These are phyloP conservation scores for Oreamnos americanus DNA, from an alignment of 2,113 vertebrate species.

Conservation along the genomic window DNA sequence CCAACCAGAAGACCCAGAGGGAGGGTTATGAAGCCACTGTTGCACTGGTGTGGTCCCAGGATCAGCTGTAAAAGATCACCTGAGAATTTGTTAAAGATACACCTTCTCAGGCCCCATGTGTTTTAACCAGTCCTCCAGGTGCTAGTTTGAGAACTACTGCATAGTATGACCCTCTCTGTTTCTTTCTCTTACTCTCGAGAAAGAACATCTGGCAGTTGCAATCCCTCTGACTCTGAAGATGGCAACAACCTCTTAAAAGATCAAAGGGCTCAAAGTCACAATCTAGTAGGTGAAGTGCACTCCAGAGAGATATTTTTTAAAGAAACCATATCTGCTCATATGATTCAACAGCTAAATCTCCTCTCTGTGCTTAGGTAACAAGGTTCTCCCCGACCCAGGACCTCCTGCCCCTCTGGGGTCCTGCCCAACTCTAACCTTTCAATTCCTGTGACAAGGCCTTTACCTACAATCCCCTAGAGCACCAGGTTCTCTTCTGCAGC, in stretches of 20 bases:
- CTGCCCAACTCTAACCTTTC: neutral
- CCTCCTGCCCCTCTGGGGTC: neutral
- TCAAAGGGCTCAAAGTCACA: constrained; percentile 21
- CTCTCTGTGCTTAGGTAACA: neutral
- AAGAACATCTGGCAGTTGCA: neutral
- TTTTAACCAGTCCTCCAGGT: neutral
- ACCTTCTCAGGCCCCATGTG: neutral
- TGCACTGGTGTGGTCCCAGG: neutral
- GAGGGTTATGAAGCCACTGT: neutral
- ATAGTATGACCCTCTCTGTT: neutral
- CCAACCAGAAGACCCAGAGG: neutral
- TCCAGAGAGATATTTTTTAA: neutral
- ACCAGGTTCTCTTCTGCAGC: neutral
- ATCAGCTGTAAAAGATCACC: neutral
- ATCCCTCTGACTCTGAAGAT: neutral
- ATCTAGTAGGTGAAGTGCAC: neutral
- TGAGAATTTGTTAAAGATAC: neutral
- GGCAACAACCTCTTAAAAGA: constrained; percentile 39
- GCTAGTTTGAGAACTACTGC: neutral
- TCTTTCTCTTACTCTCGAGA: neutral
- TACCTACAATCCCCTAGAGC: neutral
- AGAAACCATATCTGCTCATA: neutral
- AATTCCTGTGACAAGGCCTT: neutral
- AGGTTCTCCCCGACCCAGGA: neutral
- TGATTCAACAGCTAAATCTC: neutral